Conservation (phyloP, 2,113 vertebrate species). For the Upupa epops region DNA sequence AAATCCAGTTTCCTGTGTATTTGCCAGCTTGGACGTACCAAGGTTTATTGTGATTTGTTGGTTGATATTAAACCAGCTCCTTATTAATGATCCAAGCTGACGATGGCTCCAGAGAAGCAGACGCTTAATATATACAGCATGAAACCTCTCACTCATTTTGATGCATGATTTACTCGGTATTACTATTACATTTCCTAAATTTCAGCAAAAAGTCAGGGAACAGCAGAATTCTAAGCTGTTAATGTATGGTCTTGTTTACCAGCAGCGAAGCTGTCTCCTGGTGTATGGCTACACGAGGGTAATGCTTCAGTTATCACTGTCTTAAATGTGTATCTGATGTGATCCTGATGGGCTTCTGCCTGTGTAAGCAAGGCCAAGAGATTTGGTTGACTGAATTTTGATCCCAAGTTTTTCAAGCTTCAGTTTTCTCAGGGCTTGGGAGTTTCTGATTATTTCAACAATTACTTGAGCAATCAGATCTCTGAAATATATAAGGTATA, state of each 20-base stretch:
- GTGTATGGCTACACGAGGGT: background rate
- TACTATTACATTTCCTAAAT: background rate
- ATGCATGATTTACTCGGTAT: background rate
- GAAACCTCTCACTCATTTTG: background rate
- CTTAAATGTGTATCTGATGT: no score
- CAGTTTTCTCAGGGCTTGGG: background rate
- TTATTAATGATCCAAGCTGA: conserved; percentile 1
- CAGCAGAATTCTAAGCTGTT: background rate
- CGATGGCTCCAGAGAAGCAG: background rate
- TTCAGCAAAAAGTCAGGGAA: background rate
- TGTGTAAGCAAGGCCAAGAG: background rate
- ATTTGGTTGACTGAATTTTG: background rate
- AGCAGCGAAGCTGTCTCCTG: background rate
- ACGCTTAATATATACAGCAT: background rate
- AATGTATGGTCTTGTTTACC: background rate
- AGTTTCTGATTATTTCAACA: background rate
- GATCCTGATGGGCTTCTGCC: background rate
- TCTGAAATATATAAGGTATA: background rate
- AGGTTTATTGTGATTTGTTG: conserved; percentile 29
- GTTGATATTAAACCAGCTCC: background rate
- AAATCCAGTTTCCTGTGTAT: background rate
- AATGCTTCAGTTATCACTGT: background rate
- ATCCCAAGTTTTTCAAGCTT: background rate
- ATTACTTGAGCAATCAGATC: background rate
- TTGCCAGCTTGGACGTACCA: background rate